phyloP scores from a whole-genome alignment of 2,888 invertebrate species.

The Pyralis farinalis region DNA sequence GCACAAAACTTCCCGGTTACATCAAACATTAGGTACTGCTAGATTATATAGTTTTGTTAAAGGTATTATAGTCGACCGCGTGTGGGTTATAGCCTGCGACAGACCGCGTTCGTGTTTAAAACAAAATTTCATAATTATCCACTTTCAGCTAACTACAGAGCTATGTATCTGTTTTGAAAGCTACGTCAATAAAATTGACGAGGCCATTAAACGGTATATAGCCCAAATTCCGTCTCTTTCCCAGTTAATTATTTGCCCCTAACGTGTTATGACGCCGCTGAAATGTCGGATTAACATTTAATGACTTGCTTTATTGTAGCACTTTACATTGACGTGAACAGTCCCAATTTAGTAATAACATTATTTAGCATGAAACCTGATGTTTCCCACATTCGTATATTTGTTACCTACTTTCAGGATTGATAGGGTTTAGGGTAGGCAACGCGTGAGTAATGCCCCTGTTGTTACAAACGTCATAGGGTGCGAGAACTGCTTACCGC shows the following conservation, averaged over 20 bases:
- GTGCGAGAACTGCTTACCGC: no score
- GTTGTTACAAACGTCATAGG: no score
- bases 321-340: background rate
- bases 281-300: background rate
- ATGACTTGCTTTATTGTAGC: conserved; percentile 1
- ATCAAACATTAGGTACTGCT: background rate
- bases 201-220: background rate
- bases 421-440: no score
- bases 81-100: conserved; percentile 36
- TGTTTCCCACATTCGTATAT: no score
- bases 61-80: conserved; percentile 25
- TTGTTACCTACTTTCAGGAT: no score
- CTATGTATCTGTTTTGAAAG: background rate
- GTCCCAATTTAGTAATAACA: no score
- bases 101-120: conserved; percentile 26
- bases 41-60: conserved; percentile 6
- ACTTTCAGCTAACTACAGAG: background rate
- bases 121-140: conserved; percentile 34
- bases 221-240: background rate
- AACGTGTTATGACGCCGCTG: background rate
- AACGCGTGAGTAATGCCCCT: no score
- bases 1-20: no score
- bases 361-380: no score
- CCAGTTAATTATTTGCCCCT: background rate
- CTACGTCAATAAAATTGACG: conserved; percentile 1